Base-by-base conservation (phyloP, 2,797 vertebrate species). In the Poeciliopsis presidionis region DNA sequence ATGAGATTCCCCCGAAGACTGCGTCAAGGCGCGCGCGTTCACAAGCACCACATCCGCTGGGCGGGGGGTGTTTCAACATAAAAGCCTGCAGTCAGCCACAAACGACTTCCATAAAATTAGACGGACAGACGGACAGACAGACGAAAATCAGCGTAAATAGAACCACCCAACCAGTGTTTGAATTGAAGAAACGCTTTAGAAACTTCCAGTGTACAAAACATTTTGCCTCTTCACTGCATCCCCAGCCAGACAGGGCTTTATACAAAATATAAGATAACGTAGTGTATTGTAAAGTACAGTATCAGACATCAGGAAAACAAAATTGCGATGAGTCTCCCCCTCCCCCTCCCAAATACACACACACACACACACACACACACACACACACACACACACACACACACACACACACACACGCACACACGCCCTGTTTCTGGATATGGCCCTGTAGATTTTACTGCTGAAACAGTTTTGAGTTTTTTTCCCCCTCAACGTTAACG, bases 51-150 rank as follows among this genome's bases (percentile, higher is more conserved):
- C 80, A 73, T 90, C 90, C 89, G 61, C 55, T 0, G 0, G 0
- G 57, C 55, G 0, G 0, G 0, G 0, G 5, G 0, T 0, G 41
- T 78, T 85, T 89, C 89, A 85, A 41, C 90, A 75, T 86, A 41
- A 87, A 84, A 75, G 25, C n/a, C 16, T 6, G 5, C 2, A 18
- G 5, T 14, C 4, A 49, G 43, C 46, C 20, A 59, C 13, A 75
- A 47, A 14, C 28, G 63, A 46, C 30, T 4, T 9, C 20, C 47
- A 20, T 49, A 18, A 7, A 14, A 9, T 45, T 46, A 7, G 41
- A 61, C 14, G 18, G 61, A 67, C 18, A 20, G 59, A 39, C n/a
- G 11, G 45, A 75, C 49, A 36, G 45, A n/a, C 16, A 5, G 5
- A 5, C 5, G 46, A 47, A 51, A 51, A 51, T 0, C 49, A 51